Evolutionary conservation across 2,888 invertebrate species (phyloP).

Genomic region (Hymenopus coronatus): DNA sequence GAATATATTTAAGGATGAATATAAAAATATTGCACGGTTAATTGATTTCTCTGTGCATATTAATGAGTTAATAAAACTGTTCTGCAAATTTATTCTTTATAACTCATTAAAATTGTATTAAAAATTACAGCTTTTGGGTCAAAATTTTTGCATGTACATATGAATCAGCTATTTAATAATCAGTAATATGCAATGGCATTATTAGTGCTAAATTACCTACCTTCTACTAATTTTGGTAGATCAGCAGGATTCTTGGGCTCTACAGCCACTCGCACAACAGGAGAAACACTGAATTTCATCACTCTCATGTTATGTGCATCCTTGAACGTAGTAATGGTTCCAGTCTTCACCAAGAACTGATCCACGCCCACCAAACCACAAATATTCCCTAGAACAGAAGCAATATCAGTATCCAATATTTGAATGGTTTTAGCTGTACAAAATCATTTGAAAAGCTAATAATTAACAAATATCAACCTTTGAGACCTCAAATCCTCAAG

Average conservation of each 20-base stretch:
- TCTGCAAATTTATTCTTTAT: too few species aligned
- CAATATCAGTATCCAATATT: neutral
- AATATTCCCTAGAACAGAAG: constrained; percentile 72
- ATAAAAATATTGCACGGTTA: too few species aligned
- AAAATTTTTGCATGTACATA: too few species aligned
- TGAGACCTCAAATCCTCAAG: too few species aligned
- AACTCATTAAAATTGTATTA: neutral
- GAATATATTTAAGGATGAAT: too few species aligned
- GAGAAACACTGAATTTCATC: constrained; percentile 99
- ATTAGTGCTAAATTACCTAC: constrained; percentile 35
- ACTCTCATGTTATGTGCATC: constrained; percentile 99
- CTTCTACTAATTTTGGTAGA: constrained; percentile 97
- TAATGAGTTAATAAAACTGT: too few species aligned
- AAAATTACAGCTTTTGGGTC: too few species aligned
- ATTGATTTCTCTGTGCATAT: too few species aligned
- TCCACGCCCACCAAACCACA: constrained; percentile 99
- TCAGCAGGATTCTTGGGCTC: constrained; percentile 99
- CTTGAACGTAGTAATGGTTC: constrained; percentile 98
- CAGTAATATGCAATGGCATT: neutral
- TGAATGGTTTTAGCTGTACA: neutral
- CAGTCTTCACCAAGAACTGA: constrained; percentile 98
- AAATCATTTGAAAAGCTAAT: too few species aligned
- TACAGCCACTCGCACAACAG: constrained; percentile 98
- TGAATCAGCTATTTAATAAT: too few species aligned
- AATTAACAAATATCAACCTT: too few species aligned